phyloP scores from a whole-genome alignment of 2,888 invertebrate genomes.

The Drosophila cognata region DNA sequence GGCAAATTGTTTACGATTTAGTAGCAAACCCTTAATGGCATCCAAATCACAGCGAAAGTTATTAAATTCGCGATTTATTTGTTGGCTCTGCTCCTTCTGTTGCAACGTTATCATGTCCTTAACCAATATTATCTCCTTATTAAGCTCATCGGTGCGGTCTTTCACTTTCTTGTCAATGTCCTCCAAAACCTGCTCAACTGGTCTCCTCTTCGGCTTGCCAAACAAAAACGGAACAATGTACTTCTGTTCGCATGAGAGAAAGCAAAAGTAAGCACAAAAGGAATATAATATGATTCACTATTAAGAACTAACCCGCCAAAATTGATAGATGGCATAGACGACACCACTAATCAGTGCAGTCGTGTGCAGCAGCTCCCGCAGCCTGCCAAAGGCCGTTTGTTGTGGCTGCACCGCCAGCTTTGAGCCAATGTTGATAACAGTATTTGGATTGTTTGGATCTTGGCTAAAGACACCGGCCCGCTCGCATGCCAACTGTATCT shows the following conservation, averaged over 20 bases:
- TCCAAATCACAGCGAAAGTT: constrained; percentile 89
- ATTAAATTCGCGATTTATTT: constrained; percentile 87
- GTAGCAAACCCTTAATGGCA: constrained; percentile 90
- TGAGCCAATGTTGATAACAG: constrained; percentile 83
- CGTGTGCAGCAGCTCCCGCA: constrained; percentile 90
- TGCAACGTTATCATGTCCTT: constrained; percentile 88
- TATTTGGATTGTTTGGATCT: constrained; percentile 81
- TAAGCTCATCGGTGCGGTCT: constrained; percentile 87
- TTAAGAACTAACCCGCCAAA: constrained; percentile 89
- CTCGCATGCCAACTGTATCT: constrained; percentile 91
- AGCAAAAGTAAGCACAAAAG: not conserved
- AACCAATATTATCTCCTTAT: constrained; percentile 88
- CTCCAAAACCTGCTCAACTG: constrained; percentile 88
- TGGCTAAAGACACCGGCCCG: constrained; percentile 86
- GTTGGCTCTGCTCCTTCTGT: constrained; percentile 82
- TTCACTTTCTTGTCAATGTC: constrained; percentile 90
- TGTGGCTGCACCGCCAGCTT: constrained; percentile 74
- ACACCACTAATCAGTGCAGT: constrained; percentile 91
- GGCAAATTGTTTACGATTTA: constrained; percentile 93
- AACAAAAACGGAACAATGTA: constrained; percentile 89
- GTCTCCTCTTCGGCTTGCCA: constrained; percentile 88
- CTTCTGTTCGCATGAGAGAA: constrained; percentile 85
- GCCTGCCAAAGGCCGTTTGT: constrained; percentile 85
- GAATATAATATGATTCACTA: not conserved
- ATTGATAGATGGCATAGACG: constrained; percentile 91